phyloP scores from a whole-genome alignment of 2,113 vertebrate species.

The Spheniscus mendiculus region DNA sequence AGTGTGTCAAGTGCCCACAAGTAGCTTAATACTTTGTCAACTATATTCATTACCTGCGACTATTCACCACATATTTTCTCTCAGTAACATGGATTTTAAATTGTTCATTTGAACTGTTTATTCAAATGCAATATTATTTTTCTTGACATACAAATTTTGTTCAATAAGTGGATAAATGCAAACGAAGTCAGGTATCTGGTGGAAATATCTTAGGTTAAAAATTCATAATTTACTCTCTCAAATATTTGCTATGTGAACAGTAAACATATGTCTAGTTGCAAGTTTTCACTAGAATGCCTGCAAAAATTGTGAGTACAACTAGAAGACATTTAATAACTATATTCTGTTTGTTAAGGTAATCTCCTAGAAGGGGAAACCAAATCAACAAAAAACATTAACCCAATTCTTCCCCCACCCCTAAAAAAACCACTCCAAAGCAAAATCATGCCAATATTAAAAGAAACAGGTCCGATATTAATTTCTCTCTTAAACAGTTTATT shows the following conservation, averaged over 20 bases:
- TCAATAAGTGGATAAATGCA: neutral
- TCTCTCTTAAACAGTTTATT: neutral
- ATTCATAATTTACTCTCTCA: neutral
- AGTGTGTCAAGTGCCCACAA: neutral
- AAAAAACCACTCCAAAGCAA: neutral
- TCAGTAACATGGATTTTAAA: neutral
- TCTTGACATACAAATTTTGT: neutral
- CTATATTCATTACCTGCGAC: neutral
- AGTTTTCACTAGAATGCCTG: neutral
- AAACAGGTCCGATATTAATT: neutral
- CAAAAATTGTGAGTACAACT: neutral
- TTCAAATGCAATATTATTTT: neutral
- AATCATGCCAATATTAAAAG: neutral
- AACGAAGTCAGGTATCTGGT: neutral
- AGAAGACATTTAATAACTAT: neutral
- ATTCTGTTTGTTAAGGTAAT: neutral
- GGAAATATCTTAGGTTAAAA: neutral
- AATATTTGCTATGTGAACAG: neutral
- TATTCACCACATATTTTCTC: neutral
- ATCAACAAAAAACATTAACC: neutral
- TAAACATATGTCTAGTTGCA: neutral
- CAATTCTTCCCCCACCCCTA: neutral
- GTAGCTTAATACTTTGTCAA: neutral
- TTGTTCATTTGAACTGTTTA: neutral
- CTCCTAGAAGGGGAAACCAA: neutral